Evolutionary conservation across 2,797 vertebrate species (phyloP).

Genomic region (Hyperoplus immaculatus): DNA sequence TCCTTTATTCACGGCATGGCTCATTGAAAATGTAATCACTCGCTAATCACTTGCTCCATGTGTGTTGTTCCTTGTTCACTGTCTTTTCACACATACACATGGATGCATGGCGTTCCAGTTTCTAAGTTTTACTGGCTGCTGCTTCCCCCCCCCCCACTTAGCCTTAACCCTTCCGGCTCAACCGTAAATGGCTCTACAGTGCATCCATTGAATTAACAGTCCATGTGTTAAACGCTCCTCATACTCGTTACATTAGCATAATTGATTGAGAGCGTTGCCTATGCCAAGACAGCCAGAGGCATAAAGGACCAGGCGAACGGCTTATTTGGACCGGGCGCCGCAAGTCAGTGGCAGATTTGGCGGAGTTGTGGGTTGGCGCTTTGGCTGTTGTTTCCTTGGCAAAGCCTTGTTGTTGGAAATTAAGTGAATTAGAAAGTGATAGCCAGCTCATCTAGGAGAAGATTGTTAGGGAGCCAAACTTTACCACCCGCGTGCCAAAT

Average conservation of each 20-base stretch:
- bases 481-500: conserved; percentile 14
- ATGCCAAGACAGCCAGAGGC: conserved; percentile 76
- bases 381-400: conserved; percentile 77
- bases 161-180: conserved; percentile 64
- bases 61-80: conserved; percentile 43
- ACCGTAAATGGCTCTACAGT: conserved; percentile 53
- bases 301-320: conserved; percentile 57
- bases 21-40: conserved; percentile 77
- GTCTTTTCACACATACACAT: conserved; percentile 13
- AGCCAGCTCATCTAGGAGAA: conserved; percentile 53
- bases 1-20: conserved; percentile 62
- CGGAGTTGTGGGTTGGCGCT: conserved; percentile 49
- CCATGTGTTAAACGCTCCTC: conserved; percentile 69
- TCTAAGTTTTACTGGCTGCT: conserved; percentile 48
- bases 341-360: conserved; percentile 64
- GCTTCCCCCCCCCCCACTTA: conserved; percentile 49
- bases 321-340: conserved; percentile 52
- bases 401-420: conserved; percentile 78
- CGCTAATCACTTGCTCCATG: conserved; percentile 65
- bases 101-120: conserved; percentile 24
- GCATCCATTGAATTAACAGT: conserved; percentile 58
- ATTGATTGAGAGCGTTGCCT: conserved; percentile 73
- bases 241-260: conserved; percentile 78
- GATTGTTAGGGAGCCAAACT: conserved; percentile 43
- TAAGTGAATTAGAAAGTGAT: conserved; percentile 77